Conservation (phyloP, 2,797 vertebrate genomes). For the Pseudochirops cupreus region DNA sequence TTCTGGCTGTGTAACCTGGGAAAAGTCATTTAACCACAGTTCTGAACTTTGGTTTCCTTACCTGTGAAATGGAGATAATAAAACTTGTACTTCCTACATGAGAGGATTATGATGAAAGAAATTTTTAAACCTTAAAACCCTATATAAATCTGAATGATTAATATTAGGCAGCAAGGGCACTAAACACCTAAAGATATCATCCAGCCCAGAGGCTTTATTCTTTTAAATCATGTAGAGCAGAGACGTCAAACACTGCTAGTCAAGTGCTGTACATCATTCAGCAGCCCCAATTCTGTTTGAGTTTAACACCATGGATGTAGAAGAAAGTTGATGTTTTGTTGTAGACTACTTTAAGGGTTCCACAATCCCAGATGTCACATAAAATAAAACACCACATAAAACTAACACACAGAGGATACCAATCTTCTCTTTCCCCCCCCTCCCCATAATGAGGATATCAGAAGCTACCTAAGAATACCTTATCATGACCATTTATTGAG, state of each 20-base stretch:
- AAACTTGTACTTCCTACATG: background rate
- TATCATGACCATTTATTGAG: background rate
- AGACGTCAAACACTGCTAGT: background rate
- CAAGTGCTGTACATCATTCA: background rate
- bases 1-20: background rate
- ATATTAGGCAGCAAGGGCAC: background rate
- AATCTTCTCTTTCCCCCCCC: background rate
- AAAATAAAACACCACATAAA: background rate
- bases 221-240: background rate
- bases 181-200: background rate
- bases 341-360: background rate
- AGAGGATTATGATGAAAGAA: background rate
- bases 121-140: background rate
- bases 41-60: conserved; percentile 1
- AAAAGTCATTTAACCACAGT: background rate
- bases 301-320: background rate
- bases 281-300: background rate
- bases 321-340: background rate
- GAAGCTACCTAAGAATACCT: background rate
- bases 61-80: background rate
- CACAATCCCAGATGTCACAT: background rate
- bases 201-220: background rate
- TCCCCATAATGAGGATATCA: background rate
- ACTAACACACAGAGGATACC: background rate
- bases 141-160: background rate